Evolutionary conservation across 2,797 vertebrate species (phyloP).

Genomic region (Mus spretus): DNA sequence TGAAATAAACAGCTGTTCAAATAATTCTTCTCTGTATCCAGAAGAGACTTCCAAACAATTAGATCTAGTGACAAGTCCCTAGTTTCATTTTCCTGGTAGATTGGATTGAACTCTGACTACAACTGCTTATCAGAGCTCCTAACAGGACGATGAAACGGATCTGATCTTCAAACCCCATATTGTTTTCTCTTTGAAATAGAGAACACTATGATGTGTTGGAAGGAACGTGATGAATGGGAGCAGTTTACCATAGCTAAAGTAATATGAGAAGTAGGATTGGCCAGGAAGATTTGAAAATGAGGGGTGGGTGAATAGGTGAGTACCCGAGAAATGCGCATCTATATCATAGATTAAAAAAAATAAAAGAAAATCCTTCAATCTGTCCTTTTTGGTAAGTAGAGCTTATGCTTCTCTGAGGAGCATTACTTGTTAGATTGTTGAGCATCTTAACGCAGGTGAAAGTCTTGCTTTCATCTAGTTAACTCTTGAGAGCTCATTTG

Average conservation of each 20-base stretch:
- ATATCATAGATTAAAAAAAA: background rate
- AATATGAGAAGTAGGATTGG: background rate
- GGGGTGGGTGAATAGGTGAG: rapidly evolving
- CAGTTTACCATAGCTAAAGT: background rate
- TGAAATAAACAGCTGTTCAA: background rate
- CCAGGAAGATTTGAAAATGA: background rate
- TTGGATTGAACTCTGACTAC: background rate
- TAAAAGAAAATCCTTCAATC: background rate
- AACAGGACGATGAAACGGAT: background rate
- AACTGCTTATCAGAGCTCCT: background rate
- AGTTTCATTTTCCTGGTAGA: background rate
- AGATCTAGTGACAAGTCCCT: background rate
- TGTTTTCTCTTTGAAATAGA: constrained; percentile 18
- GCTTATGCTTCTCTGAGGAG: background rate
- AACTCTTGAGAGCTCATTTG: background rate
- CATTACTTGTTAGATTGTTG: background rate
- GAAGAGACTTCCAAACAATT: background rate
- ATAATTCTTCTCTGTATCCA: background rate
- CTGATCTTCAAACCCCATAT: background rate
- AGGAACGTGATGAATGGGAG: background rate
- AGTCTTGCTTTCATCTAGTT: background rate
- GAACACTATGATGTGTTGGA: background rate
- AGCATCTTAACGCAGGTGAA: background rate
- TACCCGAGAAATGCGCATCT: background rate
- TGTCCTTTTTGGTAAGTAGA: background rate